Percentiles rank a stretch among this genome's conserved stretches.
Conservation (phyloP, 2,113 vertebrate genomes). For the Muscicapa adusta region DNA sequence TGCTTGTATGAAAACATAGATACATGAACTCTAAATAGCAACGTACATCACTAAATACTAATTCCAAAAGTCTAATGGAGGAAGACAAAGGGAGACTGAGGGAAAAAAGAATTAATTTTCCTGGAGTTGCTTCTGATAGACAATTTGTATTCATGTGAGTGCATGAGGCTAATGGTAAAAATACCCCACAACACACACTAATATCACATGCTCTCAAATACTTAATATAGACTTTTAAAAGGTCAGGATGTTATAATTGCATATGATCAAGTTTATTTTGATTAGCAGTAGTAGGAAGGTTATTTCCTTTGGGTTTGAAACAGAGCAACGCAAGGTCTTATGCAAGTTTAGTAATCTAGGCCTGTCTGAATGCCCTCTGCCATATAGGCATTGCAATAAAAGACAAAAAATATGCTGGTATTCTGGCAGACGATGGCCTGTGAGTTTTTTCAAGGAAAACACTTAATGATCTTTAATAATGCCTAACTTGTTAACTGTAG, state of each 20-base stretch:
- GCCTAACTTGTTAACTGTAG: neutral
- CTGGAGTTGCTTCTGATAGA: neutral
- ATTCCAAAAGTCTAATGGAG: neutral
- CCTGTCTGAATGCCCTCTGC: neutral
- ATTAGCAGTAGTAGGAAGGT: neutral
- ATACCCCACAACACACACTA: neutral
- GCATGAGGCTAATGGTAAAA: neutral
- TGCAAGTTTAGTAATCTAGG: neutral
- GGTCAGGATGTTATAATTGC: constrained; percentile 3
- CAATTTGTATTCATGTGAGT: neutral
- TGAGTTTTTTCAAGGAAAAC: neutral
- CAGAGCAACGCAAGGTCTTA: neutral
- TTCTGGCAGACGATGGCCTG: neutral
- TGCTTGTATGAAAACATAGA: neutral
- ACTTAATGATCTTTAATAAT: neutral
- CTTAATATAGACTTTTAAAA: neutral
- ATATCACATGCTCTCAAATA: neutral
- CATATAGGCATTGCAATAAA: neutral
- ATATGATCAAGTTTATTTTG: neutral
- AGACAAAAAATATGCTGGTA: neutral
- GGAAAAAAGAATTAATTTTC: neutral
- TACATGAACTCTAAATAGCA: neutral
- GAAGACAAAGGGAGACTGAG: neutral
- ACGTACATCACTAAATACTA: neutral
- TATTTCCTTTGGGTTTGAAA: neutral